Percentiles rank a stretch among this genome's conserved stretches.
These are phyloP conservation scores for Setipinna tenuifilis DNA, from an alignment of 2,797 vertebrate species.

Conservation along the genomic window DNA sequence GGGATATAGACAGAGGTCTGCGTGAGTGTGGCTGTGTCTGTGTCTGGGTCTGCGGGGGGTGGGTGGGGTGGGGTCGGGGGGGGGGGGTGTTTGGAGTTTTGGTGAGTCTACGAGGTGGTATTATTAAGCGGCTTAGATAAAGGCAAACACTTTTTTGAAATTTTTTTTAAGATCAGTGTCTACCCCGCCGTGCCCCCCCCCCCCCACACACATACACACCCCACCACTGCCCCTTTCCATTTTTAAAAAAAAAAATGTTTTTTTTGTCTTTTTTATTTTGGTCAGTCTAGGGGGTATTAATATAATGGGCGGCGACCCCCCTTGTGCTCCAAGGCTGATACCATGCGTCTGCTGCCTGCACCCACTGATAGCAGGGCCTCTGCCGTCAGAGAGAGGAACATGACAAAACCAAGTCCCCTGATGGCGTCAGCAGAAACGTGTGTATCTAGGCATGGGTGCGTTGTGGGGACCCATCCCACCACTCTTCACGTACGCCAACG, in stretches of 20 bases:
- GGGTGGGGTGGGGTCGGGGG: not conserved
- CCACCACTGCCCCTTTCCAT: not conserved
- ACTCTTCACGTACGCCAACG: not conserved
- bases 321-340: not conserved
- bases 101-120: not conserved
- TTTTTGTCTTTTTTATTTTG: conserved; percentile 28
- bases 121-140: not conserved
- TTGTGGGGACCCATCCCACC: not conserved
- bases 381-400: not conserved
- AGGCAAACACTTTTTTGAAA: not conserved
- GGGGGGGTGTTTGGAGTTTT: not conserved
- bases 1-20: not conserved
- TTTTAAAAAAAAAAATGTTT: too few relatives aligned
- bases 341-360: not conserved
- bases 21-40: not conserved
- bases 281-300: conserved; percentile 35
- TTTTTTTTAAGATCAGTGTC: conserved; percentile 2
- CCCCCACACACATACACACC: too few relatives aligned
- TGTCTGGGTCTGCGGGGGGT: not conserved
- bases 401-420: conserved; percentile 28
- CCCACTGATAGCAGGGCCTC: conserved; percentile 32
- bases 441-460: not conserved
- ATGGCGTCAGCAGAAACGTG: not conserved
- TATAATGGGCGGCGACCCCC: conserved; percentile 30
- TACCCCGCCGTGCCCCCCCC: conserved; percentile 19